phyloP scores from a whole-genome alignment of 1,140 invertebrate species.

The Trinorchestia longiramus region DNA sequence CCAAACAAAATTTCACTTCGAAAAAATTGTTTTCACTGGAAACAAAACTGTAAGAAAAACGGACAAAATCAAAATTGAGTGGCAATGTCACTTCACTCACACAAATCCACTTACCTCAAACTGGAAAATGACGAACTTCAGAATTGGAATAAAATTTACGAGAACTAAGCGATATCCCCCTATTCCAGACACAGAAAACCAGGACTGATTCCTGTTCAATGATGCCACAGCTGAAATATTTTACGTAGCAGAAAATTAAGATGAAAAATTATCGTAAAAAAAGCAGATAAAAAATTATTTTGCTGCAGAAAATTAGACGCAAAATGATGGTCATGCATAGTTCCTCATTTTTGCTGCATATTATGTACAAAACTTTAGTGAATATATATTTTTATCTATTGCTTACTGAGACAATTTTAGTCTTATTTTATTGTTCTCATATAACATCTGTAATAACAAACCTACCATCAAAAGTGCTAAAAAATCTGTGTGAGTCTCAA shows the following conservation, averaged over 20 bases:
- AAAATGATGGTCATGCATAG: too few relatives aligned
- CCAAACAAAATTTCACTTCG: background rate
- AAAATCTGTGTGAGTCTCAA: too few relatives aligned
- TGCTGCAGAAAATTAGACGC: background rate
- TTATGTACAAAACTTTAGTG: too few relatives aligned
- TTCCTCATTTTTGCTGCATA: too few relatives aligned
- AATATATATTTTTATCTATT: too few relatives aligned
- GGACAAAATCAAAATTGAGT: too few relatives aligned
- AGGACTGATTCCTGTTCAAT: background rate
- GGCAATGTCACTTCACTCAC: too few relatives aligned
- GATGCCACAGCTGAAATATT: background rate
- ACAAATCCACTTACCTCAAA: background rate
- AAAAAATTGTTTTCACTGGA: background rate
- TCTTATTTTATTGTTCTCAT: too few relatives aligned
- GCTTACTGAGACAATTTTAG: too few relatives aligned
- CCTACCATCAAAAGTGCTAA: too few relatives aligned
- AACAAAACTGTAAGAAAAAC: background rate
- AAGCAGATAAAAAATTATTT: background rate
- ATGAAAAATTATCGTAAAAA: background rate
- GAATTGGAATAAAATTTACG: background rate
- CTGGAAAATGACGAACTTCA: background rate
- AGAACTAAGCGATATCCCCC: background rate
- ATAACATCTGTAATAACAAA: too few relatives aligned
- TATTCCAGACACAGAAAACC: slow-evolving; percentile 7
- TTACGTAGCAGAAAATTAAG: background rate